phyloP scores from a whole-genome alignment of 1,140 invertebrate genomes.

The Meloidogyne exigua region DNA sequence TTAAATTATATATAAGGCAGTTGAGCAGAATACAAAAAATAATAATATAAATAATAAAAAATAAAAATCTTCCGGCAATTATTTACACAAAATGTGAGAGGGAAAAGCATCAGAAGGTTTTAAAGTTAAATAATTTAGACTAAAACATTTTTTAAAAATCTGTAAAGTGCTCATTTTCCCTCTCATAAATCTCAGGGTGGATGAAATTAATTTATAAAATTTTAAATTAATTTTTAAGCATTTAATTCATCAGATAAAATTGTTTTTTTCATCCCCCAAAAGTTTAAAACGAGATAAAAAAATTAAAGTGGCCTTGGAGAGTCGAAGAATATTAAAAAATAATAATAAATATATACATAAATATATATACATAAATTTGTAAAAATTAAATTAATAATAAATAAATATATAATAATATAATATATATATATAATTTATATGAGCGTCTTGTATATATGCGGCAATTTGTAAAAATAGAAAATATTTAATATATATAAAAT shows the following conservation, averaged over 20 bases:
- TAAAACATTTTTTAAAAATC: background rate
- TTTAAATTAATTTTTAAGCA: too few species aligned
- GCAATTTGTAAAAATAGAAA: background rate
- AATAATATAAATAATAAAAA: background rate
- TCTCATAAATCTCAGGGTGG: background rate
- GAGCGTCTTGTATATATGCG: background rate
- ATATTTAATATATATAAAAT: background rate
- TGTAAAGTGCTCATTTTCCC: background rate
- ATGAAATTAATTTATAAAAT: too few species aligned
- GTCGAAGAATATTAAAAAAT: background rate
- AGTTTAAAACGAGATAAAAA: background rate
- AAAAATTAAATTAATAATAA: background rate
- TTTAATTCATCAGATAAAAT: too few species aligned
- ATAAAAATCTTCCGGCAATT: background rate
- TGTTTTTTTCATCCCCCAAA: background rate
- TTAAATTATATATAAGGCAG: constrained; percentile 5
- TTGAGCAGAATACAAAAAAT: background rate
- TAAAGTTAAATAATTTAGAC: background rate
- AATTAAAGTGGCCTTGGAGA: background rate
- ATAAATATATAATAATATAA: background rate
- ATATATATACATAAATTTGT: background rate
- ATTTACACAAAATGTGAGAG: background rate
- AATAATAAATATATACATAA: background rate
- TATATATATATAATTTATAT: background rate
- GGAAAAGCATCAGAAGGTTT: background rate